Base-by-base conservation (phyloP, 1,140 invertebrate species). In the Tetragnatha versicolor region DNA sequence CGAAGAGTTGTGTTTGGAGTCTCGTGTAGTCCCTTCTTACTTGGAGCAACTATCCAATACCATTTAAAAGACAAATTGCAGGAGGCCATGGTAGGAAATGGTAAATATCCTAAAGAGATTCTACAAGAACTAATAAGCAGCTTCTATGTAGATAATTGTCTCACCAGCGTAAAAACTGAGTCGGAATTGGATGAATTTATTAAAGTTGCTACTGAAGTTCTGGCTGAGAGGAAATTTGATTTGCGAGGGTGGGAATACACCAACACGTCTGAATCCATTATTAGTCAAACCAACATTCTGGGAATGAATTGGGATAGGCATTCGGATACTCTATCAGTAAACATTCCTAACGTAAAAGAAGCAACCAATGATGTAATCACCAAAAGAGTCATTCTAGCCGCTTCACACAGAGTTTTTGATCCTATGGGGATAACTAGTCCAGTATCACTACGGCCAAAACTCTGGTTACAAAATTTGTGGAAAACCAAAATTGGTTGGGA, bases 391-490 rank as follows among this genome's bases (percentile, higher is more conserved):
- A 53, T 77, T 37, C 51, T 77, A 39, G n/a, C 35, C 31, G 22
- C 39, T 53, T 6, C 4, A 10, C 58, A 63, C 14, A 33, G 45
- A 53, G 20, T 81, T 22, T 81, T 75, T 68, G 65, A 81, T 75
- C 31, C 45, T 29, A 17, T 81, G 2, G 77, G 77, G 4, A 37
- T 81, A 42, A 51, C 49, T 25, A 22, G 47, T 39, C 76, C 60
- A 22, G 27, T 80, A 12, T 35, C 31, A 9, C 17, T 79, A 1
- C 12, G 25, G 5, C 12, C 37, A n/a, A 80, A 79, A 33, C 0
- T 58, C 20, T 58, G 22, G 53, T 5, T 58, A 58, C 27, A 58
- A 58, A 58, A 29, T 58, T 58, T 58, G 53, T 58, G 53, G 27
- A 58, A 58, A 31, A 10, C 53, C 31, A 55, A 55, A 55, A 37